Percentiles rank a stretch among this genome's conserved stretches.
Conservation (phyloP, 2,113 vertebrate species). For the Callorhinus ursinus region DNA sequence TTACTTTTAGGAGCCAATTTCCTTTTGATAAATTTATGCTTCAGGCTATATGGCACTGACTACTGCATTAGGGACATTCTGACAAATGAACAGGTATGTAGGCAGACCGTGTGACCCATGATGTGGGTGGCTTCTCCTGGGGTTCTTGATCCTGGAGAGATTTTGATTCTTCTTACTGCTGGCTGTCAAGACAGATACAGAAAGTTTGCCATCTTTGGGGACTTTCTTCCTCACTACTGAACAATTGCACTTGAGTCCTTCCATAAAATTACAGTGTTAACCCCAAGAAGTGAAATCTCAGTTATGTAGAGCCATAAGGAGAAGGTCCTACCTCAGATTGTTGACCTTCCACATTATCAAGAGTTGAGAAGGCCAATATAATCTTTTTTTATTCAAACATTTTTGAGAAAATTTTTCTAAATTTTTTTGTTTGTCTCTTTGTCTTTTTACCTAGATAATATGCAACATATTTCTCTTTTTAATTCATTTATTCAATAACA, state of each 20-base stretch:
- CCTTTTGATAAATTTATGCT: conserved; percentile 71
- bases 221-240: neutral
- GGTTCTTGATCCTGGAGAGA: neutral
- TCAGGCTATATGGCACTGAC: neutral
- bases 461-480: neutral
- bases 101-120: neutral
- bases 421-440: neutral
- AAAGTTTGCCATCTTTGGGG: neutral
- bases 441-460: neutral
- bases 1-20: conserved; percentile 72
- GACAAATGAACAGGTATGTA: conserved; percentile 56
- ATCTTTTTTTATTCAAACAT: neutral
- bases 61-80: conserved; percentile 48
- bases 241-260: neutral
- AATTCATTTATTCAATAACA: neutral
- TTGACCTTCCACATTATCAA: neutral
- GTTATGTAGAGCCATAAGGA: neutral
- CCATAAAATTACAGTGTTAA: neutral
- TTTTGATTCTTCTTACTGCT: neutral
- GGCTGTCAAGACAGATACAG: neutral
- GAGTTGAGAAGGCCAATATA: neutral
- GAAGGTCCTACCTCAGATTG: neutral
- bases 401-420: neutral
- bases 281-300: neutral
- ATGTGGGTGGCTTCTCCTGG: neutral